Base-by-base conservation (phyloP, 1,140 invertebrate genomes). In the Lasaia peninsularis region DNA sequence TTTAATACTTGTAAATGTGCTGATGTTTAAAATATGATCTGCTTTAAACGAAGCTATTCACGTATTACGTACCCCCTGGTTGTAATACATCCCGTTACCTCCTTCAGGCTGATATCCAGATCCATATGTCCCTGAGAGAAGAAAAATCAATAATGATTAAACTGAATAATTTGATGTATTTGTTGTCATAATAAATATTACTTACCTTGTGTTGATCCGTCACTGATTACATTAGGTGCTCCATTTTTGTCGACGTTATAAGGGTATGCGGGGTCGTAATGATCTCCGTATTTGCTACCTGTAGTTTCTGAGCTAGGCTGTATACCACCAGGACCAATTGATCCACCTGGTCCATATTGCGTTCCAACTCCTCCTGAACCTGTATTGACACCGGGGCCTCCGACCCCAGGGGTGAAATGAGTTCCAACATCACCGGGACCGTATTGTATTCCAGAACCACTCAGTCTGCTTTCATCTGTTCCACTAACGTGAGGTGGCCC, bases 381-480 rank as follows among this genome's bases (percentile, higher is more conserved):
- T n/a, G 61, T 65, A 63, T 60, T 53, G 61, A 33, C n/a, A 35
- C 52, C 16, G 11, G 52, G 24, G 1, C 24, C 24, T n/a, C n/a
- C n/a, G n/a, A n/a, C n/a, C n/a, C n/a, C n/a, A n/a, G n/a, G n/a
- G n/a, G n/a, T n/a, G n/a, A n/a, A n/a, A n/a, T n/a, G n/a, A n/a
- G n/a, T n/a, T n/a, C n/a, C n/a, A n/a, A 24, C 52, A 21, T 33
- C 44, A 58, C 58, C 59, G 40, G 54, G 35, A n/a, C 52, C 60
- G 61, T 65, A 63, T 60, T 54, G 61, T 20, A 31, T 62, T 32
- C 58, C 60, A 24, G 56, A 57, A 9, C 59, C 57, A 50, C 33
- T 58, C 14, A 24, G 4, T 32, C n/a, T n/a, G n/a, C n/a, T 12
- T 9, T 8, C 51, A 10, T 12, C 20, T 7, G 56, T 20, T 5